These are phyloP conservation scores for Hartigia nigra DNA, from an alignment of 2,888 invertebrate species.

Conservation along the genomic window DNA sequence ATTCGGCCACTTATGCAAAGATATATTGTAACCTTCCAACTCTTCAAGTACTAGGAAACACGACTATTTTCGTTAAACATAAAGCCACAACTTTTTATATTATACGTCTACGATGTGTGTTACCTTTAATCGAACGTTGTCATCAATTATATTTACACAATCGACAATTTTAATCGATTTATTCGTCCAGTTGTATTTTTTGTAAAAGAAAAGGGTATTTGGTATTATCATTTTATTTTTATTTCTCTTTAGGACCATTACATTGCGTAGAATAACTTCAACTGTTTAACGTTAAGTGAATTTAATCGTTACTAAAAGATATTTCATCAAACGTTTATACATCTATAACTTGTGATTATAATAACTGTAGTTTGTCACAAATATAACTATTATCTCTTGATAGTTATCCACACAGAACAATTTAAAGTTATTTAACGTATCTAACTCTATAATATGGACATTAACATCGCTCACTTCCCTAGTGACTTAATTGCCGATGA, in stretches of 20 bases:
- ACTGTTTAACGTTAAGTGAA: conserved; percentile 26
- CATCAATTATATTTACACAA: background rate
- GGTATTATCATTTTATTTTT: conserved; percentile 30
- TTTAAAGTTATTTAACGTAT: conserved; percentile 27
- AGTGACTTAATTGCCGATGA: conserved; percentile 20
- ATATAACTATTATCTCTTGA: conserved; percentile 16
- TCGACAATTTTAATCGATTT: background rate
- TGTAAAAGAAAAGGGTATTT: conserved; percentile 22
- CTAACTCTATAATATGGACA: conserved; percentile 33
- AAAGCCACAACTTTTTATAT: background rate
- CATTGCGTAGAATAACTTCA: conserved; percentile 23
- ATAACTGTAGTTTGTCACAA: conserved; percentile 18
- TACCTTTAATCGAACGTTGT: background rate
- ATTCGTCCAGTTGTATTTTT: conserved; percentile 3
- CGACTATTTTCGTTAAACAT: background rate
- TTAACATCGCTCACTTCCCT: conserved; percentile 26
- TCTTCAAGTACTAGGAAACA: background rate
- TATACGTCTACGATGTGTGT: background rate
- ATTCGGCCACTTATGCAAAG: background rate
- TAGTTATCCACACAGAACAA: conserved; percentile 26
- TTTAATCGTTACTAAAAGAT: conserved; percentile 25
- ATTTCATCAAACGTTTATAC: conserved; percentile 20
- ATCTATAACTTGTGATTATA: conserved; percentile 10
- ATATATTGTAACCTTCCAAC: background rate
- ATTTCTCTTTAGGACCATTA: conserved; percentile 21